Percentiles rank a stretch among this genome's conserved stretches.
Conservation (phyloP, 92 coral and sea anemone genomes). For the Bergia puertoricense region DNA sequence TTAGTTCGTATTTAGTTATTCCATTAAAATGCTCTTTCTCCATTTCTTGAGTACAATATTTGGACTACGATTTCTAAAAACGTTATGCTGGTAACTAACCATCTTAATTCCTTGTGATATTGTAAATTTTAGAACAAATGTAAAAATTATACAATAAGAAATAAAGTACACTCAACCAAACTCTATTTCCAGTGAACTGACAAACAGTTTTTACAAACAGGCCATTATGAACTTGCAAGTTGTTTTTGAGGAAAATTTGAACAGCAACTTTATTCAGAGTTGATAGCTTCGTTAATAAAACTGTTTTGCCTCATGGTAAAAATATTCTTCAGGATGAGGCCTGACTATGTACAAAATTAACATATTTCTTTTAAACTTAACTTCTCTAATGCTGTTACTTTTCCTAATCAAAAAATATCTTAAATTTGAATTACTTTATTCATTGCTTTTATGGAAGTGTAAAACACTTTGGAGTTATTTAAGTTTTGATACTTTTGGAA, state of each 20-base stretch:
- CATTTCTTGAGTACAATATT: background rate
- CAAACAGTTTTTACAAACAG: no score
- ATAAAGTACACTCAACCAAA: background rate
- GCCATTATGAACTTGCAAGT: background rate
- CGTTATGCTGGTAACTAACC: background rate
- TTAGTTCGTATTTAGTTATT: no score
- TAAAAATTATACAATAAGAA: background rate
- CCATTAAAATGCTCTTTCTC: background rate
- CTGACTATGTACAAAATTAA: slow-evolving; percentile 36
- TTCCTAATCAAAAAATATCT: slow-evolving; percentile 10
- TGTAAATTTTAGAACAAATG: no score
- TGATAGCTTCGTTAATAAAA: slow-evolving; percentile 1
- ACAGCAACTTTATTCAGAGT: background rate
- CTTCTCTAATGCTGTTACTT: slow-evolving; percentile 29
- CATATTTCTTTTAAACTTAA: slow-evolving; percentile 16
- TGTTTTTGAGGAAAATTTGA: background rate
- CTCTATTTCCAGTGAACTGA: no score
- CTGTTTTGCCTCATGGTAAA: slow-evolving; percentile 30
- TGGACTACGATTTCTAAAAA: background rate
- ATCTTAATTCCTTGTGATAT: background rate
- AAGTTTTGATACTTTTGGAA: background rate
- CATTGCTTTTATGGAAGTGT: background rate
- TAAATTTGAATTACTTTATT: background rate
- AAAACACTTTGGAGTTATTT: background rate
- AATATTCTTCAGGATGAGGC: slow-evolving; percentile 32